Evolutionary conservation across 2,797 vertebrate genomes (phyloP).

Genomic region (Leuciscus waleckii): DNA sequence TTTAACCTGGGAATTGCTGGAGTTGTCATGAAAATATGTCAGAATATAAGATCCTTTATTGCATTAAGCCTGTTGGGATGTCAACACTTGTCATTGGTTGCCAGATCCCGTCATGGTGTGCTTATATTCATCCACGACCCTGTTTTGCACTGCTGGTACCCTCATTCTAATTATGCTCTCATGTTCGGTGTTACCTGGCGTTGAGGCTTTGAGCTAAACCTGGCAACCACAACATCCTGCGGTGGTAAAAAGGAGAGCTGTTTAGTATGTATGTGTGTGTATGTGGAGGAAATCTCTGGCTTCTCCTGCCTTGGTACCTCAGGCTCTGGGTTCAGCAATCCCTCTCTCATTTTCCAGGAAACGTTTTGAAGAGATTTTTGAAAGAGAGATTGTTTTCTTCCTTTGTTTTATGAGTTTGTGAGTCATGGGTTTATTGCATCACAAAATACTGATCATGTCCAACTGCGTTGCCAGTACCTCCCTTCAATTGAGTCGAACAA

Average conservation of each 20-base stretch:
- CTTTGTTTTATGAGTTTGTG: constrained; percentile 54
- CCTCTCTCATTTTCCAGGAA: constrained; percentile 34
- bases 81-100: constrained; percentile 25
- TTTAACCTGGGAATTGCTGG: constrained; percentile 15
- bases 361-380: constrained; percentile 37
- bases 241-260: constrained; percentile 14
- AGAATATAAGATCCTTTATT: constrained; percentile 9
- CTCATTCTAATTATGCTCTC: constrained; percentile 74
- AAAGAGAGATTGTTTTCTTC: constrained; percentile 53
- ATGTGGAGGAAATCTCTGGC: constrained; percentile 44
- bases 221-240: constrained; percentile 31
- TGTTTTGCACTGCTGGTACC: constrained; percentile 71
- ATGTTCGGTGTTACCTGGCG: constrained; percentile 73
- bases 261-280: neutral
- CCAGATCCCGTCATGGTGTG: constrained; percentile 72
- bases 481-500: constrained; percentile 30
- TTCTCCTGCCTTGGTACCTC: constrained; percentile 37
- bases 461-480: constrained; percentile 44
- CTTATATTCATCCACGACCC: constrained; percentile 57
- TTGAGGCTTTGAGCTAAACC: constrained; percentile 13
- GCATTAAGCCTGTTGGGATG: neutral
- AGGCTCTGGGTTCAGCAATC: constrained; percentile 10
- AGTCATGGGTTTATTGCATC: constrained; percentile 54
- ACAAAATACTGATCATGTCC: constrained; percentile 50
- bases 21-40: constrained; percentile 13